These are phyloP conservation scores for Anthopleura xanthogrammica DNA, from an alignment of 92 coral and sea anemone species.

Conservation along the genomic window DNA sequence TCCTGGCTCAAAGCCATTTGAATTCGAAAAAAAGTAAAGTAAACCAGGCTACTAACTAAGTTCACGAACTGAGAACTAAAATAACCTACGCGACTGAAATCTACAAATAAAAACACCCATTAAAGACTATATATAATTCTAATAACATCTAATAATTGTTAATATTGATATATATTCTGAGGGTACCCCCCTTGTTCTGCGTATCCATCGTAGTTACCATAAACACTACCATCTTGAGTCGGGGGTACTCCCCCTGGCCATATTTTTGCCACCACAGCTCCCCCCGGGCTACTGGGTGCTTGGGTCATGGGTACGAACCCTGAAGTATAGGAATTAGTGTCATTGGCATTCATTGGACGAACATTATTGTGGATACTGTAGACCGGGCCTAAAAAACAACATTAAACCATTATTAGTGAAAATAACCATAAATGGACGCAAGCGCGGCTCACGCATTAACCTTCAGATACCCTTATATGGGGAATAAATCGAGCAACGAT, in stretches of 20 bases:
- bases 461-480: too few species aligned
- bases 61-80: background rate
- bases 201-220: constrained; percentile 90
- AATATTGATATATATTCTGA: constrained; percentile 86
- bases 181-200: constrained; percentile 85
- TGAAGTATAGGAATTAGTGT: constrained; percentile 73
- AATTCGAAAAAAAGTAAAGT: background rate
- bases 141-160: constrained; percentile 38
- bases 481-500: too few species aligned
- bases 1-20: background rate
- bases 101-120: constrained; percentile 7
- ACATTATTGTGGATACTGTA: constrained; percentile 88
- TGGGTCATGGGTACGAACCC: constrained; percentile 87
- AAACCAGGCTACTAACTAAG: background rate
- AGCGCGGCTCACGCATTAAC: too few species aligned
- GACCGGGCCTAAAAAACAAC: constrained; percentile 46
- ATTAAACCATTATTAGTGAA: background rate
- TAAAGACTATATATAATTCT: background rate
- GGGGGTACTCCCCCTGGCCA: constrained; percentile 97
- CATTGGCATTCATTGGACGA: constrained; percentile 64
- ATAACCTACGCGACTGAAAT: background rate
- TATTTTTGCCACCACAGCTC: constrained; percentile 88
- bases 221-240: constrained; percentile 82
- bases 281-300: constrained; percentile 82
- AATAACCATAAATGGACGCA: background rate